phyloP scores from a whole-genome alignment of 2,888 invertebrate genomes.

The Drosophila mercatorum region DNA sequence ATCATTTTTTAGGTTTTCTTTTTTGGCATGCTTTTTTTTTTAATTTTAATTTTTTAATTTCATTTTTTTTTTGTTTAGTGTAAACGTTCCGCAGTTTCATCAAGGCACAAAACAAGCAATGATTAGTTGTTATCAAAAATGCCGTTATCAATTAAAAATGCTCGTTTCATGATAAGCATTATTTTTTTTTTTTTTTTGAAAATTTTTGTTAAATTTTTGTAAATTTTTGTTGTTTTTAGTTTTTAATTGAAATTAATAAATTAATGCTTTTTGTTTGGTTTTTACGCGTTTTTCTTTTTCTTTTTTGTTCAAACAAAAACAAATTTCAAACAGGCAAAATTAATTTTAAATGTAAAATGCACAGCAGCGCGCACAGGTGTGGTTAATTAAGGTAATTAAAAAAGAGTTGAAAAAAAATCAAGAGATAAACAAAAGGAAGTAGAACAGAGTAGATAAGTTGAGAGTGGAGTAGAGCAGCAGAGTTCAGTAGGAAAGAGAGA shows the following conservation, averaged over 20 bases:
- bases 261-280: constrained; percentile 17
- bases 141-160: constrained; percentile 51
- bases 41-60: constrained; percentile 7
- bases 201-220: constrained; percentile 12
- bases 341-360: constrained; percentile 56
- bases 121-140: constrained; percentile 72
- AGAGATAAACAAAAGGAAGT: constrained; percentile 2
- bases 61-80: constrained; percentile 33
- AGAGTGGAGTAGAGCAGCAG: constrained; percentile 14
- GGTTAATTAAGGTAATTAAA: constrained; percentile 40
- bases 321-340: constrained; percentile 81
- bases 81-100: constrained; percentile 40
- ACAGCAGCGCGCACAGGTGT: constrained; percentile 44
- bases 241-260: constrained; percentile 47
- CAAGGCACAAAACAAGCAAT: constrained; percentile 71
- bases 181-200: background rate
- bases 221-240: constrained; percentile 11
- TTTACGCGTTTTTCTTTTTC: constrained; percentile 36
- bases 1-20: constrained; percentile 18
- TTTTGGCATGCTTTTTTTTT: constrained; percentile 56
- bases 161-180: constrained; percentile 27
- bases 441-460: constrained; percentile 15
- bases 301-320: constrained; percentile 71
- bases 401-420: constrained; percentile 10
- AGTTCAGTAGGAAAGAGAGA: constrained; percentile 9